Percentiles rank a stretch among this genome's conserved stretches.
Evolutionary conservation across 1,140 invertebrate genomes (phyloP).

Genomic region (Lepidostoma basale): DNA sequence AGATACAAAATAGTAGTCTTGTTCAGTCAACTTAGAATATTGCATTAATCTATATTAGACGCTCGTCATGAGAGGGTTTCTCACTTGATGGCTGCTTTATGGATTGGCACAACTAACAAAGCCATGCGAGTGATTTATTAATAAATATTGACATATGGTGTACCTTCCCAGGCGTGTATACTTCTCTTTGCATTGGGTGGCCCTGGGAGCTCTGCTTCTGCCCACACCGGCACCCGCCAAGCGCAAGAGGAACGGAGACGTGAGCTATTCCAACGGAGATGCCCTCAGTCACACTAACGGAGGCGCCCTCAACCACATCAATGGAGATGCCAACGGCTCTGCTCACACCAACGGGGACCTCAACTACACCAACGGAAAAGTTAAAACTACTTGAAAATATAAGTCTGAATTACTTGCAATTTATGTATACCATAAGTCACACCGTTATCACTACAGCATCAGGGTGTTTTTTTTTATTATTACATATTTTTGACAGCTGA

Average conservation of each 20-base stretch:
- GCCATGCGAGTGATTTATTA: too few species aligned
- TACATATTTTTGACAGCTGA: too few species aligned
- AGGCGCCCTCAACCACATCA: neutral
- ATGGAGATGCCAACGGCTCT: constrained; percentile 25
- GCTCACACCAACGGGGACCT: neutral
- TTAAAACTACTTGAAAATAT: constrained; percentile 29
- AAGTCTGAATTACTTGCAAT: constrained; percentile 11
- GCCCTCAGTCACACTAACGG: constrained; percentile 36
- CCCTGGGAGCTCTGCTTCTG: constrained; percentile 54
- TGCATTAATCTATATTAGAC: too few species aligned
- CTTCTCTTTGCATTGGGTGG: constrained; percentile 59
- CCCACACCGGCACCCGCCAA: constrained; percentile 38
- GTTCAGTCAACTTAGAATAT: too few species aligned
- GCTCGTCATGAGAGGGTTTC: too few species aligned
- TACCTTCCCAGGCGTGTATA: constrained; percentile 56
- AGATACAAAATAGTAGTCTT: too few species aligned
- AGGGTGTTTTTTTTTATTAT: too few species aligned
- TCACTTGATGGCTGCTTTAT: too few species aligned
- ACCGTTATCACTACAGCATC: too few species aligned
- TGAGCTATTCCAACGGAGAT: constrained; percentile 22
- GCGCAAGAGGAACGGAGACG: constrained; percentile 30
- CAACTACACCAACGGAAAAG: constrained; percentile 40
- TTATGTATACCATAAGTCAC: neutral
- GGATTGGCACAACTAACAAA: too few species aligned
- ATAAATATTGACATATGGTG: too few species aligned